Base-by-base conservation (phyloP, 1,140 invertebrate genomes). In the Musca vetustissima region DNA sequence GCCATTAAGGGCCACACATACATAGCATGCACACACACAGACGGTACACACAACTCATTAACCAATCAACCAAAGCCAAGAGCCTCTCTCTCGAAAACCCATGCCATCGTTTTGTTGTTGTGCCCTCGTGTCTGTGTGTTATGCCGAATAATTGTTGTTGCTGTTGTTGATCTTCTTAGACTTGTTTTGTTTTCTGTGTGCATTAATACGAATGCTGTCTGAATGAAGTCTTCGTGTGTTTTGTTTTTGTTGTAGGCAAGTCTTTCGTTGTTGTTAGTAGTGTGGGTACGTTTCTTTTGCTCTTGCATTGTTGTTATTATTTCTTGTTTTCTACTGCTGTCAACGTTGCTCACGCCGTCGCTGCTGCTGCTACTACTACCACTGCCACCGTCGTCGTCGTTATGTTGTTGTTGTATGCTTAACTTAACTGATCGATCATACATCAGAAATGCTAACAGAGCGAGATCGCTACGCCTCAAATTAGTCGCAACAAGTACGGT, bases 401-500 rank as follows among this genome's bases (percentile, higher is more conserved):
- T 4, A 28, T 43, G 36, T 43, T 43, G 36, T 43, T 43, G 36
- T 43, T 61, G 57, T 61, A 61, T 61, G 57, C 28, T 28, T 61
- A 36, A 61, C 57, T 61, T n/a, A 28, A 61, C 57, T 61, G 57
- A 61, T 61, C 57, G 57, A 61, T 61, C 57, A 52, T 61, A 43
- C 55, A 28, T 59, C 57, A 61, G 28, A 36, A 32, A 61, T 61
- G 57, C 57, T 36, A 61, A 61, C 57, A 61, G 57, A 61, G 57
- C 57, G 57, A 61, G 57, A 61, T 61, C 57, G 57, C 57, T 61
- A 61, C 57, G 57, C 57, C 57, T 61, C 28, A 61, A 61, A 74
- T 78, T 78, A 78, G 77, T 78, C 77, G 76, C 76, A 78, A 75
- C 75, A 75, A 75, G 74, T 72, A 78, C 77, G 77, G 76, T 75